These are phyloP conservation scores for Galemys pyrenaicus DNA, from an alignment of 2,113 vertebrate species.

Conservation along the genomic window DNA sequence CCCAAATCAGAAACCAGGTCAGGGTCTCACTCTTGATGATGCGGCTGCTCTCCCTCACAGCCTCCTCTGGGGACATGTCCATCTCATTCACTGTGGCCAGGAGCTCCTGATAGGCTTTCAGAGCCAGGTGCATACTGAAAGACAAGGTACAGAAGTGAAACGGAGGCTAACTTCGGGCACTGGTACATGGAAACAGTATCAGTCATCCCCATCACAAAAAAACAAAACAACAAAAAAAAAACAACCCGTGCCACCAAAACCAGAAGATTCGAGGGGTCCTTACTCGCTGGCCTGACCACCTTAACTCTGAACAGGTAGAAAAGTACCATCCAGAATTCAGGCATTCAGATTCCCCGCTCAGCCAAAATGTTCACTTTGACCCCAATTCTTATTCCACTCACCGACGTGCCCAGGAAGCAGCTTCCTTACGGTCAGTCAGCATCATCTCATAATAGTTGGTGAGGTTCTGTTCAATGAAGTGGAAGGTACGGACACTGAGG, in stretches of 20 bases:
- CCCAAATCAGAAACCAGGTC: not conserved
- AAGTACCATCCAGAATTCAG: not conserved
- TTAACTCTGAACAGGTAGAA: not conserved
- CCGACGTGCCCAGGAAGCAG: slow-evolving; percentile 94
- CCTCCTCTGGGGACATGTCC: slow-evolving; percentile 90
- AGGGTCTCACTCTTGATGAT: slow-evolving; percentile 93
- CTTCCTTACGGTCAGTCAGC: slow-evolving; percentile 94
- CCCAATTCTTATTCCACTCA: slow-evolving; percentile 60
- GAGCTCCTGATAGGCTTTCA: slow-evolving; percentile 97
- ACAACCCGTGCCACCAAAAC: not conserved
- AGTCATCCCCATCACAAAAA: not conserved
- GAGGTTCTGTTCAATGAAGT: slow-evolving; percentile 96
- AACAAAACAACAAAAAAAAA: not conserved
- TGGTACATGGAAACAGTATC: not conserved
- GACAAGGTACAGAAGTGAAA: not conserved
- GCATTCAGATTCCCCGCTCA: not conserved
- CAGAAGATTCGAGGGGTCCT: not conserved
- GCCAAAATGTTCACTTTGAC: not conserved
- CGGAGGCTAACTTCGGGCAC: not conserved
- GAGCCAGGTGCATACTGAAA: slow-evolving; percentile 95
- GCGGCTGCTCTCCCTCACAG: slow-evolving; percentile 91
- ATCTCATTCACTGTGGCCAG: slow-evolving; percentile 95
- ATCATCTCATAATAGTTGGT: slow-evolving; percentile 98
- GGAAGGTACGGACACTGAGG: slow-evolving; percentile 92
- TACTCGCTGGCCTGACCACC: not conserved